Percentiles rank a stretch among this genome's conserved stretches.
These are phyloP conservation scores for Serinus canaria DNA, from an alignment of 2,113 vertebrate species.

Conservation along the genomic window DNA sequence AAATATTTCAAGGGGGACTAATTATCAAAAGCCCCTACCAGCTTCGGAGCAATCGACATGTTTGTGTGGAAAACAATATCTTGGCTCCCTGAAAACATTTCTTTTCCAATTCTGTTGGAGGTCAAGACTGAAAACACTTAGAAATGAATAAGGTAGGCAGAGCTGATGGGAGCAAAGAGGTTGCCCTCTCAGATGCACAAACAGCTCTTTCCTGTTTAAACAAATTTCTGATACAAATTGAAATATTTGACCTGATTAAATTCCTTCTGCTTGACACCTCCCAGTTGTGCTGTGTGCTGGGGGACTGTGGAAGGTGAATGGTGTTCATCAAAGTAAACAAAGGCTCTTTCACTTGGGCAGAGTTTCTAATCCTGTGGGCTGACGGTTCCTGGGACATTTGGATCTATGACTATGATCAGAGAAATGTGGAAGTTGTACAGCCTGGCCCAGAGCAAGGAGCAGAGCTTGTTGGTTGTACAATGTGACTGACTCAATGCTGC, in stretches of 20 bases:
- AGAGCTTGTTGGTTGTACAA: not conserved
- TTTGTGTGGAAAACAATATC: not conserved
- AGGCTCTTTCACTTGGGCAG: not conserved
- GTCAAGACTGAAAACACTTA: not conserved
- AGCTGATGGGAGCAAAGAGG: not conserved
- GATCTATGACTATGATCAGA: not conserved
- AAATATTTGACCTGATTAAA: constrained; percentile 8
- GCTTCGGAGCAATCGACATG: not conserved
- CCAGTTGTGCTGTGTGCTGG: not conserved
- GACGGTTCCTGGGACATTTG: not conserved
- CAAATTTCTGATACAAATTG: constrained; percentile 23
- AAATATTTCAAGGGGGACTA: not conserved
- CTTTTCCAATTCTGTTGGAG: not conserved
- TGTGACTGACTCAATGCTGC: not conserved
- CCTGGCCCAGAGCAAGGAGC: not conserved
- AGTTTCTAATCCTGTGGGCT: not conserved
- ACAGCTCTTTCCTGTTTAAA: not conserved
- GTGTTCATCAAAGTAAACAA: not conserved
- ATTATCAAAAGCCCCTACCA: not conserved
- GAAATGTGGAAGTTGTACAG: not conserved
- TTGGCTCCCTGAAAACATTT: not conserved
- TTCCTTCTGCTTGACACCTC: not conserved
- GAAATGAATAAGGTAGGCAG: not conserved
- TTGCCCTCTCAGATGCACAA: not conserved
- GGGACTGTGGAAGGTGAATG: constrained; percentile 9